phyloP scores from a whole-genome alignment of 1,140 invertebrate genomes.

The Delia radicum region DNA sequence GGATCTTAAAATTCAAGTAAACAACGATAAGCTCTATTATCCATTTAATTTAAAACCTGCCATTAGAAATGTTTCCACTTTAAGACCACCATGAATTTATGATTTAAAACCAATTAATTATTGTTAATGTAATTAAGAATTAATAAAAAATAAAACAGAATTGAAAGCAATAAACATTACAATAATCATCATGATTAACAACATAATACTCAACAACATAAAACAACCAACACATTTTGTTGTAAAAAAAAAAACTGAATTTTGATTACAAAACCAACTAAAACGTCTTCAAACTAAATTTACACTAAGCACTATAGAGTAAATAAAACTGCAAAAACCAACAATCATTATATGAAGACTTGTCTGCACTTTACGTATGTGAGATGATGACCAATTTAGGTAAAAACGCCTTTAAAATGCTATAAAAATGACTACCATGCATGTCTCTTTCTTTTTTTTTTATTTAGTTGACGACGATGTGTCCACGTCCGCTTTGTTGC shows the following conservation, averaged over 20 bases:
- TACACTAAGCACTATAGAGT: background rate
- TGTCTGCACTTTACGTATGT: background rate
- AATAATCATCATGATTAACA: background rate
- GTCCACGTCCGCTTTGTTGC: background rate
- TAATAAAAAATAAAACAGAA: background rate
- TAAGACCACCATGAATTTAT: too few species aligned
- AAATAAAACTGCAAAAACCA: background rate
- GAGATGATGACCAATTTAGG: background rate
- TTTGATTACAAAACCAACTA: background rate
- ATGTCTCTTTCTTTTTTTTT: background rate
- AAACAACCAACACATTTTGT: background rate
- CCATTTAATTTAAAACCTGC: too few species aligned
- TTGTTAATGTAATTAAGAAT: too few species aligned
- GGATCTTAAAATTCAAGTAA: too few species aligned
- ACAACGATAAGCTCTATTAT: too few species aligned
- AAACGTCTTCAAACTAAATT: background rate
- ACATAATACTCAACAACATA: background rate
- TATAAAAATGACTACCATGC: background rate
- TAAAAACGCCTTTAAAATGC: conserved; percentile 1
- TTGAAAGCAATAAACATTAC: background rate
- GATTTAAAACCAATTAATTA: too few species aligned
- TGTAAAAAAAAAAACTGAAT: background rate
- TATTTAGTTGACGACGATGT: background rate
- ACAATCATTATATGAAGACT: background rate
- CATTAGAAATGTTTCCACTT: too few species aligned